phyloP scores from a whole-genome alignment of 2,113 vertebrate genomes.

The Myotis davidii region DNA sequence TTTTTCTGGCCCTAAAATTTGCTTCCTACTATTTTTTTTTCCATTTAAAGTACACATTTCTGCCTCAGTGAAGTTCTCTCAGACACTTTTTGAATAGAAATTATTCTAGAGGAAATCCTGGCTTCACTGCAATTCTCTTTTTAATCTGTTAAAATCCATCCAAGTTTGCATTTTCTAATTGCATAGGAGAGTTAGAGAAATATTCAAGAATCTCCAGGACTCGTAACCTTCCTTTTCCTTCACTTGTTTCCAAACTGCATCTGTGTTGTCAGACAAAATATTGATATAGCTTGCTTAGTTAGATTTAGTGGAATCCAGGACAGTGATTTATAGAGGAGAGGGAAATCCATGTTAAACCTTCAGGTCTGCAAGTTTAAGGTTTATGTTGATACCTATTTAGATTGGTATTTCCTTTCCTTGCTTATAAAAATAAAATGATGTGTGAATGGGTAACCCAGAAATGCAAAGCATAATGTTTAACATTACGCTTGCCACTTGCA shows the following conservation, averaged over 20 bases:
- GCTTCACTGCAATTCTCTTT: slow-evolving; percentile 67
- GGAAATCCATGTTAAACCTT: slow-evolving; percentile 60
- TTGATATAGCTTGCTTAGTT: slow-evolving; percentile 72
- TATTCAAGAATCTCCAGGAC: slow-evolving; percentile 71
- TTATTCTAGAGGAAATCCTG: slow-evolving; percentile 68
- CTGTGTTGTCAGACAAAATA: slow-evolving; percentile 77
- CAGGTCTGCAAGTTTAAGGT: slow-evolving; percentile 65
- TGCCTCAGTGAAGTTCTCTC: slow-evolving; percentile 55
- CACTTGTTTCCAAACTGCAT: slow-evolving; percentile 70
- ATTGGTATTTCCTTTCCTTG: slow-evolving; percentile 68
- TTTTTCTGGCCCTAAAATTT: neutral
- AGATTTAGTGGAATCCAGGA: slow-evolving; percentile 62
- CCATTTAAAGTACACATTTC: slow-evolving; percentile 43
- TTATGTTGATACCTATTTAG: slow-evolving; percentile 64
- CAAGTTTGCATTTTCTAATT: slow-evolving; percentile 75
- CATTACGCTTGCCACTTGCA: neutral
- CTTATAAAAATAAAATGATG: slow-evolving; percentile 75
- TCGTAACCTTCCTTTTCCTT: slow-evolving; percentile 74
- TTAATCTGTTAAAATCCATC: slow-evolving; percentile 71
- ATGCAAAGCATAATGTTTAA: slow-evolving; percentile 47
- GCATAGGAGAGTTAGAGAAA: slow-evolving; percentile 72
- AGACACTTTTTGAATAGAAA: slow-evolving; percentile 71
- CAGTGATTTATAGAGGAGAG: slow-evolving; percentile 65
- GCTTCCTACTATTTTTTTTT: slow-evolving; percentile 30
- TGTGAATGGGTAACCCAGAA: slow-evolving; percentile 47